Conservation (phyloP, 37 sponge, comb jelly and placozoan species). For the Corticium candelabrum region DNA sequence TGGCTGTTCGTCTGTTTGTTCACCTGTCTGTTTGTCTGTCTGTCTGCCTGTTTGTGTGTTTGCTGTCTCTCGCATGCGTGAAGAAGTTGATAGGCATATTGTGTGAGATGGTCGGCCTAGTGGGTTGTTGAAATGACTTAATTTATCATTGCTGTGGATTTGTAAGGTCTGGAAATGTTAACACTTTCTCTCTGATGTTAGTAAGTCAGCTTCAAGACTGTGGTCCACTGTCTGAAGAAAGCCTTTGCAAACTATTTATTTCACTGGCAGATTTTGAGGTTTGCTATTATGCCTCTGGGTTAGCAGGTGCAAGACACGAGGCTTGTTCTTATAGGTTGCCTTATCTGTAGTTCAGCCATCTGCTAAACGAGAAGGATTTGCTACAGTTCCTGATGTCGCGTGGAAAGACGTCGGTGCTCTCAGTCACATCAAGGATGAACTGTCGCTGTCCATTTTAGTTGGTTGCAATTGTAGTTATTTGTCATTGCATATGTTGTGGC, state of each 20-base stretch:
- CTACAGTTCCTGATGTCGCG: conserved; percentile 83
- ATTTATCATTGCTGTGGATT: too few relatives aligned
- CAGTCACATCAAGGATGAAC: conserved; percentile 67
- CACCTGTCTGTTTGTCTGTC: too few relatives aligned
- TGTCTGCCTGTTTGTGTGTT: too few relatives aligned
- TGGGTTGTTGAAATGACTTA: too few relatives aligned
- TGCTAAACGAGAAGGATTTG: conserved; percentile 92
- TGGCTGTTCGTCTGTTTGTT: too few relatives aligned
- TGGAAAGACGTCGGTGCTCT: conserved; percentile 98
- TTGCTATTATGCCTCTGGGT: not conserved
- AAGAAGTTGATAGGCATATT: too few relatives aligned
- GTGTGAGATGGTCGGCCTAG: too few relatives aligned
- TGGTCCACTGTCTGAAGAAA: not conserved
- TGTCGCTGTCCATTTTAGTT: conserved; percentile 81
- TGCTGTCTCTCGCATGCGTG: too few relatives aligned
- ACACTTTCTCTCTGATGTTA: too few relatives aligned
- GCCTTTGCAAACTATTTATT: not conserved
- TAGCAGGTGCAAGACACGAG: not conserved
- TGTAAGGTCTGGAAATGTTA: too few relatives aligned
- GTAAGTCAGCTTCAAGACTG: too few relatives aligned
- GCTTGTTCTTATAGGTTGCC: conserved; percentile 44
- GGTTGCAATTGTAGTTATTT: not conserved
- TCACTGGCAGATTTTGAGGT: not conserved
- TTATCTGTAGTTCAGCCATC: conserved; percentile 69
- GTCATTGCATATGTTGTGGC: too few relatives aligned